These are phyloP conservation scores for Chironomus striatipennis DNA, from an alignment of 1,140 invertebrate species.

Conservation along the genomic window DNA sequence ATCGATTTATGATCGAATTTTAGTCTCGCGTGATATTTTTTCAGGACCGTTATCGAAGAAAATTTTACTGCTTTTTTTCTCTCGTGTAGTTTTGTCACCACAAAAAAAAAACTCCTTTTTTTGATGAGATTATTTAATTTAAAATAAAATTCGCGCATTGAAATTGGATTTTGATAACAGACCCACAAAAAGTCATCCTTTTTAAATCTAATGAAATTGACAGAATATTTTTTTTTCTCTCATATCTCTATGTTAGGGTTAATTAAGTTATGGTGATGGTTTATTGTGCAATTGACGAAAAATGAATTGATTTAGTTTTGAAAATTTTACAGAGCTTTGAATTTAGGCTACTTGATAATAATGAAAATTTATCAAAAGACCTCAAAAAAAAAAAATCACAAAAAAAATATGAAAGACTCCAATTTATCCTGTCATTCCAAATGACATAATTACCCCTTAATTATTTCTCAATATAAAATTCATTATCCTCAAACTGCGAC, in stretches of 20 bases:
- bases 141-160: neutral
- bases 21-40: neutral
- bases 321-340: too few species aligned
- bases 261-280: too few species aligned
- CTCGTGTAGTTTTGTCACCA: neutral
- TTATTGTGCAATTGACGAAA: too few species aligned
- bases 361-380: too few species aligned
- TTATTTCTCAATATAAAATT: neutral
- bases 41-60: neutral
- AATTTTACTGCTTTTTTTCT: neutral
- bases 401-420: neutral
- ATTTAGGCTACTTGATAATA: too few species aligned
- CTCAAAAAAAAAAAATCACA: too few species aligned
- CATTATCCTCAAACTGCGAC: neutral
- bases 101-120: too few species aligned
- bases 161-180: neutral
- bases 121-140: conserved; percentile 7
- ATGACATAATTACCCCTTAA: neutral
- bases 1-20: conserved; percentile 14
- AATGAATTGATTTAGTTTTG: too few species aligned
- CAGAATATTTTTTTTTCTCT: too few species aligned
- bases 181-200: neutral
- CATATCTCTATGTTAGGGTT: too few species aligned
- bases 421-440: neutral
- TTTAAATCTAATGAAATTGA: neutral